Evolutionary conservation across 2,797 vertebrate genomes (phyloP).

Genomic region (Fistularia tabacaria): DNA sequence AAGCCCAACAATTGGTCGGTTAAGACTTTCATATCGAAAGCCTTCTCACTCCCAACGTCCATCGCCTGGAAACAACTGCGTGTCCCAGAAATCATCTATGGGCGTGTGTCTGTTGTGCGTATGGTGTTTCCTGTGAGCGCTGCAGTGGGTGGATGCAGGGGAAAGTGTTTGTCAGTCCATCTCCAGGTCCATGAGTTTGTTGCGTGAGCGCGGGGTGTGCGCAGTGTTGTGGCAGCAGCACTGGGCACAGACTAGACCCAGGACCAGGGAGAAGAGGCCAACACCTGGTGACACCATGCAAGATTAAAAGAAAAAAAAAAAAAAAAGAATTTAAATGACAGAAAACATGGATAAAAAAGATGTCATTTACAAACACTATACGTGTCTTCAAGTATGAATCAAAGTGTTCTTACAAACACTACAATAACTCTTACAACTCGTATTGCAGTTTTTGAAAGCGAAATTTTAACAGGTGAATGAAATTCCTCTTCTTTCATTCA

Average conservation of each 20-base stretch:
- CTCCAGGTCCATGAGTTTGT: slow-evolving; percentile 91
- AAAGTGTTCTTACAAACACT: too few relatives aligned
- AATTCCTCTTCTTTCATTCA: too few relatives aligned
- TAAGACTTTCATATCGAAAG: not conserved
- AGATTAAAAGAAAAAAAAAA: not conserved
- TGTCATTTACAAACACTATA: too few relatives aligned
- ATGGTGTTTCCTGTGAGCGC: slow-evolving; percentile 50
- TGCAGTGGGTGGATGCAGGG: slow-evolving; percentile 52
- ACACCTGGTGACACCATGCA: slow-evolving; percentile 58
- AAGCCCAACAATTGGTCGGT: slow-evolving; percentile 15
- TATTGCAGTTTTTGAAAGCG: too few relatives aligned
- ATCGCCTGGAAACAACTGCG: slow-evolving; percentile 49
- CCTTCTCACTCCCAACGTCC: slow-evolving; percentile 51
- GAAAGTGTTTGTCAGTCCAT: slow-evolving; percentile 84
- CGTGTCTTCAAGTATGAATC: too few relatives aligned
- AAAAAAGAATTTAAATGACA: not conserved
- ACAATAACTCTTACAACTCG: too few relatives aligned
- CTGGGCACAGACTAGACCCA: slow-evolving; percentile 88
- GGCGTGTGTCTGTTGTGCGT: slow-evolving; percentile 44
- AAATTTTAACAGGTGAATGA: too few relatives aligned
- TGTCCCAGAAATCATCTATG: slow-evolving; percentile 64
- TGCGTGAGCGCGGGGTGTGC: slow-evolving; percentile 76
- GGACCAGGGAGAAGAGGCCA: slow-evolving; percentile 87
- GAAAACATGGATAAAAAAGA: too few relatives aligned
- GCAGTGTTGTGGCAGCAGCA: slow-evolving; percentile 85